Evolutionary conservation across 2,113 vertebrate species (phyloP), one percentile per base, ranked within the genome.

Genomic region (Caretta caretta): DNA sequence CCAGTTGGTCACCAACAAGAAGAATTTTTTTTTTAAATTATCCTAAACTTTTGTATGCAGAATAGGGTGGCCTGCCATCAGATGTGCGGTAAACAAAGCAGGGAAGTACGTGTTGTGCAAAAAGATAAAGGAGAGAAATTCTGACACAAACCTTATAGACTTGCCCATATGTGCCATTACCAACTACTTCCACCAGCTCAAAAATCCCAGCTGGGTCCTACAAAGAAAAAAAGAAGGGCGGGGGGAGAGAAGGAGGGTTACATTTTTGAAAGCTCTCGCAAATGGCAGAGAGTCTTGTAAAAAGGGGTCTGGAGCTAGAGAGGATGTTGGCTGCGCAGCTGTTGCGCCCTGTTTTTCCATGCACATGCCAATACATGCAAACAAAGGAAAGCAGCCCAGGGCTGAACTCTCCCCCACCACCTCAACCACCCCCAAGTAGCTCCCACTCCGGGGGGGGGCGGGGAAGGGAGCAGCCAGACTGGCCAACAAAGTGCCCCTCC

Each of bases 91-190:
- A 85, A 27, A 87, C 94, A 38, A 81, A 13, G 65, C n/a, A 14
- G 59, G 50, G 54, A 8, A 83, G 20, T 65, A 29, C 49, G 22
- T 5, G 78, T 62, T 50, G 83, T 84, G 62, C 2, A 24, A n/a
- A 25, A 87, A 94, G 35, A 1, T 31, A 31, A 25, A 97, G 9
- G 76, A 91, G 53, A 90, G 75, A 97, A 96, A 92, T 89, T 92
- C 97, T 90, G 97, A 90, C 96, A 99, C 99, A 93, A 98, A 99
- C 99, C 98, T 99, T 99, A 87, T 99, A 99, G 96, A 99, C 98
- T 98, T 99, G 98, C 97, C 98, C 98, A 42, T 99, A 99, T 93
- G 98, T 99, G 98, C 99, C 99, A 98, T 99, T 99, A 94, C 98
- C 99, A 90, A 99, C 99, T 97, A 99, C 99, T 98, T 99, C 99